phyloP scores from a whole-genome alignment of 1,140 invertebrate species.

The Drosophila oshimai region DNA sequence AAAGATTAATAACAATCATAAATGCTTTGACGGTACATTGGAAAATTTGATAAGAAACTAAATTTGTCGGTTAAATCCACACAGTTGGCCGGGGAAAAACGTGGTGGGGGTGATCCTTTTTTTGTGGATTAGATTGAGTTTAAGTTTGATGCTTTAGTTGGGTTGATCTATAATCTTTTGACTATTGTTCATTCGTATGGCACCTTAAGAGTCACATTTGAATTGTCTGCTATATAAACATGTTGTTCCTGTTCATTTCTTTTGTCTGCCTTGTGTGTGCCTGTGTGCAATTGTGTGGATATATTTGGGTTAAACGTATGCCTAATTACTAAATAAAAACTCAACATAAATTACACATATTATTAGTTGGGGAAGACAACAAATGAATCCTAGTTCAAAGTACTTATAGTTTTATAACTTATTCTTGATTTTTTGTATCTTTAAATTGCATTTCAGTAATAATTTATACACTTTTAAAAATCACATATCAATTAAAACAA shows the following conservation, averaged over 20 bases:
- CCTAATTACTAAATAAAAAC: conserved; percentile 68
- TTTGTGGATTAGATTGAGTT: conserved; percentile 1
- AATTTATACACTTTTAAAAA: conserved; percentile 48
- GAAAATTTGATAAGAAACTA: conserved; percentile 72
- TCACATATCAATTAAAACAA: conserved; percentile 68
- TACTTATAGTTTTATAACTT: conserved; percentile 4
- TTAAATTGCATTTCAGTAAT: conserved; percentile 22
- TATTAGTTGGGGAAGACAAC: conserved; percentile 69
- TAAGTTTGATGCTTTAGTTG: background rate
- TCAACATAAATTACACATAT: conserved; percentile 74
- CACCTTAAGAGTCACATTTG: conserved; percentile 71
- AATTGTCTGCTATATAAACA: conserved; percentile 30
- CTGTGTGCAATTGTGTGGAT: conserved; percentile 38
- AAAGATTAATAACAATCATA: conserved; percentile 75
- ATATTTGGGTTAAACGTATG: conserved; percentile 29
- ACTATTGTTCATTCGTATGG: conserved; percentile 68
- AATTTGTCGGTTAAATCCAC: conserved; percentile 51
- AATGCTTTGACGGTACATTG: conserved; percentile 80
- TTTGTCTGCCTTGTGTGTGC: background rate
- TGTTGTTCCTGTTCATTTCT: conserved; percentile 2
- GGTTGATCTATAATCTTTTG: conserved; percentile 20
- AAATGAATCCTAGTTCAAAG: conserved; percentile 45
- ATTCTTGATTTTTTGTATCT: conserved; percentile 32
- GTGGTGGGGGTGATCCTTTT: background rate
- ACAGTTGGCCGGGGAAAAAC: conserved; percentile 12